Percentiles rank a stretch among this genome's conserved stretches.
phyloP scores from a whole-genome alignment of 2,113 vertebrate species.

The Grammomys dolichurus region DNA sequence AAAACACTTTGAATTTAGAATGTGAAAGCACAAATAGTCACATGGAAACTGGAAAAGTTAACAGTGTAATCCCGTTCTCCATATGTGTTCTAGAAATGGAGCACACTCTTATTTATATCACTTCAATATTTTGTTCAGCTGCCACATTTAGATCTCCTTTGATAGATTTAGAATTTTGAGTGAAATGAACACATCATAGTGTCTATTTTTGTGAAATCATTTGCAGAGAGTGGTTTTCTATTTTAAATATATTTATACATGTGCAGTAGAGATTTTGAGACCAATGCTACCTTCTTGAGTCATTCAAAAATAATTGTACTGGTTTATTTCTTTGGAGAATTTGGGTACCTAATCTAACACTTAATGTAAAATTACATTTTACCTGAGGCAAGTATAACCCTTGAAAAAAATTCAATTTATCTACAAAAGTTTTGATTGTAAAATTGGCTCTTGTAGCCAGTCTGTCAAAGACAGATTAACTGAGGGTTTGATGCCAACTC shows the following conservation, averaged over 20 bases:
- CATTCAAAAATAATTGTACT: conserved; percentile 59
- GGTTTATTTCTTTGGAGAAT: conserved; percentile 61
- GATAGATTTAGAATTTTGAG: neutral
- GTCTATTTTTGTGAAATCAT: conserved; percentile 34
- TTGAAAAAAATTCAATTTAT: conserved; percentile 69
- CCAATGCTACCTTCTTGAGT: neutral
- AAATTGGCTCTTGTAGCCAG: conserved; percentile 9
- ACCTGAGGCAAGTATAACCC: conserved; percentile 22
- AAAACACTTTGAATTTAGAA: neutral
- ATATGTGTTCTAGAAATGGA: conserved; percentile 3
- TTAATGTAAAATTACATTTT: conserved; percentile 60
- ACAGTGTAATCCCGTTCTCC: neutral
- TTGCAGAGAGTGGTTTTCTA: neutral
- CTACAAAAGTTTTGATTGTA: conserved; percentile 55
- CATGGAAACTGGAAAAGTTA: neutral
- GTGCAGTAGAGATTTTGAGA: conserved; percentile 33
- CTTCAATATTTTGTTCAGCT: neutral
- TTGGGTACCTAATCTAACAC: conserved; percentile 38
- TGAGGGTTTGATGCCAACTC: neutral
- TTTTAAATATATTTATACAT: conserved; percentile 43
- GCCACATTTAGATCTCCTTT: neutral
- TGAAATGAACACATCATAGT: neutral
- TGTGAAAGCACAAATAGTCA: neutral
- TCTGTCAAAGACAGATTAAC: conserved; percentile 58
- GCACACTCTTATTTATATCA: neutral